Evolutionary conservation across 2,888 invertebrate genomes (phyloP), one percentile per base, ranked within the genome.

Genomic region (Mechanitis mazaeus): DNA sequence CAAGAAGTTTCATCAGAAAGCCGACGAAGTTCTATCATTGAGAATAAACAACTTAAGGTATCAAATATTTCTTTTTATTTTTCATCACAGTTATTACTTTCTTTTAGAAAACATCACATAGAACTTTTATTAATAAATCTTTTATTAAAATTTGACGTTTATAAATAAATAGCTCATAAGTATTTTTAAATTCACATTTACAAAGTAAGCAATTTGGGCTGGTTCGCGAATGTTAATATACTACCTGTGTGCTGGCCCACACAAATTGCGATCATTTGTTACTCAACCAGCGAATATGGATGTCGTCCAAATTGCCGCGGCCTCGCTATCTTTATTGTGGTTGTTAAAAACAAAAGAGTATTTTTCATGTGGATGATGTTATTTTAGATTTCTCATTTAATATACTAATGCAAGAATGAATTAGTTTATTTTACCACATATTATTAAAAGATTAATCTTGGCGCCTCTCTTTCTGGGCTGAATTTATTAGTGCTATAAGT

Each of bases 31-130:
- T 90, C 90, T 11, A 72, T 84, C 47, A 75, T 85, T 56, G 89
- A 90, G 72, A 84, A 82, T 70, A 88, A 87, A 71, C 81, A 81
- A 58, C 70, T 85, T 64, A 88, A 89, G 84, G 89, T 87, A 20
- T 20, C 20, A 75, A 75, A 42, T 42, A 9, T 9, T 2, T 11
- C 42, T 9, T 42, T 3, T 42, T 9, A 42, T 5, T 42, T 42
- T 42, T 9, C 9, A 9, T 42, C 9, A 7, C 45, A n/a, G 11
- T 6, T n/a, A 47, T 35, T 47, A 12, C n/a, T 35, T 57, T 57
- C 3, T 35, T 9, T 12, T 33, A 46, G 46, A 46, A 45, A 46
- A 56, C 45, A 46, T 35, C 35, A 5, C 35, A 35, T 35, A 35
- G 3, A 5, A 6, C 6, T 35, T 35, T 35, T 20, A 47, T n/a